Base-by-base conservation (phyloP, 2,888 invertebrate species). In the Erebia palarica region DNA sequence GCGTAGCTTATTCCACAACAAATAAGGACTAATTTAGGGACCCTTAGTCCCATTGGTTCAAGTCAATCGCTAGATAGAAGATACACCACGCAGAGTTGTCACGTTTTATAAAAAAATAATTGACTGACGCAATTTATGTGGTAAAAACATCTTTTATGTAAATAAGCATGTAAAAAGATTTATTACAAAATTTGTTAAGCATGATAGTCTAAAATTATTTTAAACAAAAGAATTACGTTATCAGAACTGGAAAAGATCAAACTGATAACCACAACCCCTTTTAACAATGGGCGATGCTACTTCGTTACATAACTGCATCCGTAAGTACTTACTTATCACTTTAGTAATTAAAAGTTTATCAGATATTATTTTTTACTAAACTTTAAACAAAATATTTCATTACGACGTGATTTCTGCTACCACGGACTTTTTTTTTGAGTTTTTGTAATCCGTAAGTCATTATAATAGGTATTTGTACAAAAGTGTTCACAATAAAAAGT, bases 201-300 rank as follows among this genome's bases (percentile, higher is more conserved):
- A 16, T 53, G 18, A 10, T n/a, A 16, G 10, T 18, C 18, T 53
- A 10, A 9, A 10, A 18, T 53, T 16, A 55, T 18, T 55, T 18
- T 55, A 18, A 27, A 60, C 59, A 49, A 67, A 16, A 53, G 58
- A 71, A 61, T 64, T 55, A 66, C 68, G 55, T 67, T 72, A 74
- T 69, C 72, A 67, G 57, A 57, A 65, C 42, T 49, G 42, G 42
- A 65, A 67, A 47, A 60, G 72, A 74, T 72, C 67, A 72, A 74
- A 73, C 61, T 65, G 57, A 73, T 69, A 72, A 71, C 69, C 67
- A 60, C 65, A 67, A 74, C 65, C 72, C 69, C 67, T 65, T 60
- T 65, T 21, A 67, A 75, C 68, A 75, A 73, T 44, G 76, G 73
- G 69, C 77, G 72, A 75, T 75, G 73, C 73, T 47, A 74, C 71